Evolutionary conservation across 2,797 vertebrate genomes (phyloP).

Genomic region (Protosalanx chinensis): DNA sequence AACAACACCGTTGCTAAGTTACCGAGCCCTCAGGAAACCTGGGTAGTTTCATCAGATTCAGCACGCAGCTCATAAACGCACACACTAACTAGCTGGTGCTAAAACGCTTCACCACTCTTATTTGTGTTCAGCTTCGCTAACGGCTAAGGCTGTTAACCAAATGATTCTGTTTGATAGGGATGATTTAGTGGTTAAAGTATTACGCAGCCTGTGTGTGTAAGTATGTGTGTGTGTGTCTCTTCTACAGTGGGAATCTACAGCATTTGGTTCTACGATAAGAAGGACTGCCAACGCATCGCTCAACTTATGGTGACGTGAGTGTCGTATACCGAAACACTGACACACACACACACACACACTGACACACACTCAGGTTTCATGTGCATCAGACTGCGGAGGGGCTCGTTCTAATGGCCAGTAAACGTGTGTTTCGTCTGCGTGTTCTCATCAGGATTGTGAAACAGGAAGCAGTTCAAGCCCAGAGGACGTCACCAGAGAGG

Average conservation of each 20-base stretch:
- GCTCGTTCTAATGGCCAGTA: neutral
- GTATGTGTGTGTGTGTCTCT: slow-evolving; percentile 15
- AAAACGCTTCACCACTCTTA: no score
- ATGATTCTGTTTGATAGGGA: no score
- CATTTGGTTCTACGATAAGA: slow-evolving; percentile 99
- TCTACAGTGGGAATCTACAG: slow-evolving; percentile 93
- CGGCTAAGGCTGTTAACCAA: no score
- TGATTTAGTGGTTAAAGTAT: no score
- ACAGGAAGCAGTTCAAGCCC: slow-evolving; percentile 82
- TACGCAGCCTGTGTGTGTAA: neutral
- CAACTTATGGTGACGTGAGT: slow-evolving; percentile 97
- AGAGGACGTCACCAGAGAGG: slow-evolving; percentile 76
- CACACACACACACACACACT: neutral
- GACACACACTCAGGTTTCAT: neutral
- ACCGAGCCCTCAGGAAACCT: slow-evolving; percentile 41
- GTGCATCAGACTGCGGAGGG: neutral
- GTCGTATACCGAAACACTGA: slow-evolving; percentile 19
- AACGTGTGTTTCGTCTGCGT: neutral
- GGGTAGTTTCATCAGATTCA: slow-evolving; percentile 29
- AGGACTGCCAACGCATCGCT: slow-evolving; percentile 94
- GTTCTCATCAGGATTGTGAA: slow-evolving; percentile 82
- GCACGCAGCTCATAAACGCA: slow-evolving; percentile 8
- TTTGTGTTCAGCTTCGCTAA: no score
- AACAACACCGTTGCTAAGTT: slow-evolving; percentile 62
- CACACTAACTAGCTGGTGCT: neutral